Conservation (phyloP, 2,888 invertebrate species). For the Monochamus alternatus region DNA sequence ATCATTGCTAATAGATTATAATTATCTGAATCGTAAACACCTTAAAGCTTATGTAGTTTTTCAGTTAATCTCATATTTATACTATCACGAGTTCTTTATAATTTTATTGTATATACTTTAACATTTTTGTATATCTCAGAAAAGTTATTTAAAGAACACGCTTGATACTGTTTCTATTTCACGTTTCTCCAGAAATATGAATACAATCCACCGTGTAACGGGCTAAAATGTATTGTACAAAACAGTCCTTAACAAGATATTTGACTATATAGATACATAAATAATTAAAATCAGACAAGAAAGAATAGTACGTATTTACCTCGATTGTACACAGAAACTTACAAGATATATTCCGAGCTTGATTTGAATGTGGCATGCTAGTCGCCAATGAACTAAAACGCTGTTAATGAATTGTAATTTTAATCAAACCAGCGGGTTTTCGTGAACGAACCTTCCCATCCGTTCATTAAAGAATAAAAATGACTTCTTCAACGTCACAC, state of each 20-base stretch:
- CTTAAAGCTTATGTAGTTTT: no score
- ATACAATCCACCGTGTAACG: slow-evolving; percentile 24
- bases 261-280: slow-evolving; percentile 59
- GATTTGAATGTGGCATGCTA: slow-evolving; percentile 61
- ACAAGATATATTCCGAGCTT: slow-evolving; percentile 59
- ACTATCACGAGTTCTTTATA: no score
- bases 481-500: neutral
- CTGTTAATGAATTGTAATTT: slow-evolving; percentile 32
- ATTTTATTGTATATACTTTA: no score
- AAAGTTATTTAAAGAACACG: no score
- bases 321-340: slow-evolving; percentile 62
- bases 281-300: slow-evolving; percentile 54
- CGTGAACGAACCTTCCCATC: neutral
- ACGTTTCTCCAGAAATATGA: neutral
- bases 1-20: no score
- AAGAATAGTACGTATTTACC: slow-evolving; percentile 43
- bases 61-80: no score
- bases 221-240: slow-evolving; percentile 50
- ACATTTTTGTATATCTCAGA: no score
- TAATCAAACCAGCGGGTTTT: slow-evolving; percentile 22
- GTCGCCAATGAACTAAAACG: slow-evolving; percentile 43
- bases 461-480: neutral
- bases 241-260: slow-evolving; percentile 57
- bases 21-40: no score
- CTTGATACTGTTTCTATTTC: no score